Conservation (phyloP, 2,888 invertebrate genomes). For the Cheiracanthium punctorium region DNA sequence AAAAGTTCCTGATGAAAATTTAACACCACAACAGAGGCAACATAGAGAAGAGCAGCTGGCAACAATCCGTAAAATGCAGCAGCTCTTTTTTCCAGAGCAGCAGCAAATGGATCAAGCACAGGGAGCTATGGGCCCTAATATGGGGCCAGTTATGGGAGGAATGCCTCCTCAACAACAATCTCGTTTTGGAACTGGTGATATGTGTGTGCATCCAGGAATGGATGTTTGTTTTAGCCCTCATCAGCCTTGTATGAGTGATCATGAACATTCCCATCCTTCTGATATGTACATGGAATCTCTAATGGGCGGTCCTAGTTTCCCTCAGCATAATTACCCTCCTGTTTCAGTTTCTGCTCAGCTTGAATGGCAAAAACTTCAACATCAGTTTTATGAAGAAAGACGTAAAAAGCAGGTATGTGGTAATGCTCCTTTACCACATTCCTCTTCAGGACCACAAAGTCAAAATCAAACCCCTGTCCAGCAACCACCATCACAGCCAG, state of each 20-base stretch:
- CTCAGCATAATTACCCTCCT: constrained; percentile 58
- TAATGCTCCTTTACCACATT: constrained; percentile 71
- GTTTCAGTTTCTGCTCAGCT: constrained; percentile 81
- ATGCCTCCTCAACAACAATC: constrained; percentile 55
- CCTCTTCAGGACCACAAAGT: constrained; percentile 42
- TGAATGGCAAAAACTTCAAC: constrained; percentile 94
- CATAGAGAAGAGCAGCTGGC: constrained; percentile 95
- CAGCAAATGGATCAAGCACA: constrained; percentile 73
- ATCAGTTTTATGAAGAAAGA: constrained; percentile 87
- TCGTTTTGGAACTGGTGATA: constrained; percentile 62
- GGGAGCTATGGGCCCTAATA: constrained; percentile 64
- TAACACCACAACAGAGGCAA: constrained; percentile 95
- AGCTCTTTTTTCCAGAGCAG: constrained; percentile 89
- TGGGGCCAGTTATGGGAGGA: constrained; percentile 71
- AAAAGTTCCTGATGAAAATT: constrained; percentile 95
- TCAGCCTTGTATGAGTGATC: constrained; percentile 59
- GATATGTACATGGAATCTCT: constrained; percentile 58
- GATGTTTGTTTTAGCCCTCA: constrained; percentile 63
- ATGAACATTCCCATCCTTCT: constrained; percentile 61
- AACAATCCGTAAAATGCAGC: constrained; percentile 92
- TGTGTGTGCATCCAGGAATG: constrained; percentile 71
- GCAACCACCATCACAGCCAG: constrained; percentile 59
- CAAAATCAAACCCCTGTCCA: constrained; percentile 53
- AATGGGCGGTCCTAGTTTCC: constrained; percentile 51
- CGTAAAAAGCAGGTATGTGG: constrained; percentile 78